Evolutionary conservation across 2,113 vertebrate genomes (phyloP).

Genomic region (Eptesicus fuscus): DNA sequence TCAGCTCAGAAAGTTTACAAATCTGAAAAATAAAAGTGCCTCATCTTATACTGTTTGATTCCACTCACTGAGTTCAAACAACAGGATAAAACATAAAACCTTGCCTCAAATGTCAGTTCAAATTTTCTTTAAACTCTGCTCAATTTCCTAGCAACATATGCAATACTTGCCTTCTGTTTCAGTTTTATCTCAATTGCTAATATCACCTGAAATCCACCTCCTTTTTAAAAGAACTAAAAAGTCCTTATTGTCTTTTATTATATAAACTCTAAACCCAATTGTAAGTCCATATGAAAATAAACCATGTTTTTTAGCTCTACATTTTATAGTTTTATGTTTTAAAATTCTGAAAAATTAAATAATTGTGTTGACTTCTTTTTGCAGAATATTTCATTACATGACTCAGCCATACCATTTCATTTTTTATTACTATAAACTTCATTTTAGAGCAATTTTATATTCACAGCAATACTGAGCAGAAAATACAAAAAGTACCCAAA

Average conservation of each 20-base stretch:
- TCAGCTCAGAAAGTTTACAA: neutral
- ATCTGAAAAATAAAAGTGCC: conserved; percentile 16
- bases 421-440: neutral
- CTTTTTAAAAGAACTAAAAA: neutral
- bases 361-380: neutral
- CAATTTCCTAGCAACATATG: neutral
- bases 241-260: neutral
- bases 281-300: neutral
- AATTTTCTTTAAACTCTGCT: neutral
- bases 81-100: neutral
- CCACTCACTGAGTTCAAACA: neutral
- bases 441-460: neutral
- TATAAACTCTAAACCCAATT: neutral
- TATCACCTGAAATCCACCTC: neutral
- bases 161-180: neutral
- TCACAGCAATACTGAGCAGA: neutral
- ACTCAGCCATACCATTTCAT: neutral
- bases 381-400: neutral
- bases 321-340: neutral
- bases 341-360: neutral
- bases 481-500: neutral
- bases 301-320: neutral
- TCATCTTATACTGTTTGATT: neutral
- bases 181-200: neutral
- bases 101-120: neutral